Evolutionary conservation across 1,140 invertebrate genomes (phyloP), one percentile per base, ranked within the genome.

Genomic region (Plodia interpunctella): DNA sequence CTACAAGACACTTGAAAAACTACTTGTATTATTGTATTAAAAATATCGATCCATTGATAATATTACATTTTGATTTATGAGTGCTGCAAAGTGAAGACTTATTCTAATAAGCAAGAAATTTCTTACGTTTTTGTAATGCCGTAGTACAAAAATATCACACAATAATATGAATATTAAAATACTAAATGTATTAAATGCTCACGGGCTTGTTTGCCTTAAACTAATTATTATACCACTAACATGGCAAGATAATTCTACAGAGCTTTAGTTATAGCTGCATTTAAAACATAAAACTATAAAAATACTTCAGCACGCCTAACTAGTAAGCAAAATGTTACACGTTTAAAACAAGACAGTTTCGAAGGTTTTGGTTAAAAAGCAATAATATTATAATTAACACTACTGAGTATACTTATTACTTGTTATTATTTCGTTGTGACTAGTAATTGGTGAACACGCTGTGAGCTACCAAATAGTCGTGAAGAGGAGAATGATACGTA

Each of bases 391-490:
- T 5, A 28, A 28, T 28, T 9, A 28, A 9, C 9, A 28, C 3
- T 28, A 5, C 28, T 28, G 9, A 28, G 9, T 28, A 9, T 9
- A 28, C 28, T 5, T 28, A 5, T 28, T 28, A 28, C 28, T 28
- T 1, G 11, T 32, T 6, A 44, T 44, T 15, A 15, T 15, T 44
- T 44, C 15, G 13, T 44, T 44, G 9, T 5, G n/a, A 19, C 59
- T 70, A 78, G 58, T 72, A 80, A 38, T 79, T 74, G 30, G 70
- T 79, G 59, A 83, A 87, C 20, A 88, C 78, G 53, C 81, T 86
- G 55, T 86, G 83, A 63, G 85, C 83, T 57, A 84, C 71, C 59
- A 86, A 73, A 68, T 88, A 86, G 64, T 86, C 82, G 17, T 87
- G 80, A 28, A 80, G 69, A 5, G 75, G 82, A 5, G 57, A 32